Percentiles rank a stretch among this genome's conserved stretches.
Conservation (phyloP, 2,113 vertebrate species). For the Potamarius usumacintae region DNA sequence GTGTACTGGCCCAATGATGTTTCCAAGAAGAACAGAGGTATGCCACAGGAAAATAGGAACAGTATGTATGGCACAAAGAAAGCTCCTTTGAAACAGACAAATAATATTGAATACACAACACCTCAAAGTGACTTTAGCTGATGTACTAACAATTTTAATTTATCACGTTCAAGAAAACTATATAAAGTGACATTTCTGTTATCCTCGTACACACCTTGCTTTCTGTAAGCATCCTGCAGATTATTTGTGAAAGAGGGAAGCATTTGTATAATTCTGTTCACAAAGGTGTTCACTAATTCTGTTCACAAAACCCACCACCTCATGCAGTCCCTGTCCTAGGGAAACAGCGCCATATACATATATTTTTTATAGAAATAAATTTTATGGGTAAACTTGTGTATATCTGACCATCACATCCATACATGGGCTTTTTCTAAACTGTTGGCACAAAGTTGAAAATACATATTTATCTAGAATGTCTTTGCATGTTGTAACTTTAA, state of each 20-base stretch:
- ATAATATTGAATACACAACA: neutral
- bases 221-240: neutral
- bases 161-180: constrained; percentile 3
- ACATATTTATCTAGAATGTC: neutral
- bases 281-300: neutral
- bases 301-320: constrained; percentile 8
- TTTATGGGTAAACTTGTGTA: neutral
- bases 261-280: neutral
- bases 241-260: neutral
- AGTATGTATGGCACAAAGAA: constrained; percentile 76
- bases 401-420: neutral
- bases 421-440: neutral
- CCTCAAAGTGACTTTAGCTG: neutral
- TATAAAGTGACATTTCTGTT: neutral
- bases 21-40: constrained; percentile 76
- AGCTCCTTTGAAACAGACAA: constrained; percentile 62
- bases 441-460: too few relatives aligned
- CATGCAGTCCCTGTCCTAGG: constrained; percentile 1
- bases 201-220: constrained; percentile 1
- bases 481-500: neutral
- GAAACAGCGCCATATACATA: constrained; percentile 30
- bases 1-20: constrained; percentile 78
- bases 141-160: neutral
- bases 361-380: neutral
- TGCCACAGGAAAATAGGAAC: constrained; percentile 74